A percentile compares a stretch with the other conserved stretches of the same genome.
phyloP scores from a whole-genome alignment of 1,140 invertebrate genomes.

The Globodera ellingtonae region DNA sequence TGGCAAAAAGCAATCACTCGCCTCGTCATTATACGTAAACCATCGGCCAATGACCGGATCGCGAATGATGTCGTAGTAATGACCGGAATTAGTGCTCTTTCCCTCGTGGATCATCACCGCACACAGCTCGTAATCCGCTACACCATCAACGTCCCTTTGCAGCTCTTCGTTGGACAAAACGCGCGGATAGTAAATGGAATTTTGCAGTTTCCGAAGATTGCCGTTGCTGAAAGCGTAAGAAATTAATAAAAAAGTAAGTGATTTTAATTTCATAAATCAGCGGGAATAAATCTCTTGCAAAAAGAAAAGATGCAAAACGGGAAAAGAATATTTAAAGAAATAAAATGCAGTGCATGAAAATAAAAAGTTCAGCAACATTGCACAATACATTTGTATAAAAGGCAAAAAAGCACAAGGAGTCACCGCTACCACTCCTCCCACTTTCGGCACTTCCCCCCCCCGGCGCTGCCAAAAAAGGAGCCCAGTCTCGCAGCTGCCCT shows the following conservation, averaged over 20 bases:
- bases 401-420: too few relatives aligned
- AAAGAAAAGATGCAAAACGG: too few relatives aligned
- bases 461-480: too few relatives aligned
- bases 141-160: constrained; percentile 14
- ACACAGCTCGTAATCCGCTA: constrained; percentile 53
- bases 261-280: not conserved
- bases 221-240: constrained; percentile 46
- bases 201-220: constrained; percentile 45
- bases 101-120: constrained; percentile 65
- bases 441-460: too few relatives aligned
- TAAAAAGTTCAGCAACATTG: too few relatives aligned
- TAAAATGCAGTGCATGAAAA: too few relatives aligned
- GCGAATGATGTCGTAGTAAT: constrained; percentile 62
- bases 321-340: not conserved
- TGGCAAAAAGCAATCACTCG: constrained; percentile 24
- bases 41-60: constrained; percentile 53
- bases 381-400: too few relatives aligned
- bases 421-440: too few relatives aligned
- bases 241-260: not conserved
- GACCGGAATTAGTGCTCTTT: constrained; percentile 54
- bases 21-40: constrained; percentile 63
- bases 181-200: constrained; percentile 52
- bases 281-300: too few relatives aligned
- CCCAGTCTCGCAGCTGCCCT: too few relatives aligned
- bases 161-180: constrained; percentile 23